Evolutionary conservation across 1,140 invertebrate species (phyloP).

Genomic region (Dendrolimus punctatus): DNA sequence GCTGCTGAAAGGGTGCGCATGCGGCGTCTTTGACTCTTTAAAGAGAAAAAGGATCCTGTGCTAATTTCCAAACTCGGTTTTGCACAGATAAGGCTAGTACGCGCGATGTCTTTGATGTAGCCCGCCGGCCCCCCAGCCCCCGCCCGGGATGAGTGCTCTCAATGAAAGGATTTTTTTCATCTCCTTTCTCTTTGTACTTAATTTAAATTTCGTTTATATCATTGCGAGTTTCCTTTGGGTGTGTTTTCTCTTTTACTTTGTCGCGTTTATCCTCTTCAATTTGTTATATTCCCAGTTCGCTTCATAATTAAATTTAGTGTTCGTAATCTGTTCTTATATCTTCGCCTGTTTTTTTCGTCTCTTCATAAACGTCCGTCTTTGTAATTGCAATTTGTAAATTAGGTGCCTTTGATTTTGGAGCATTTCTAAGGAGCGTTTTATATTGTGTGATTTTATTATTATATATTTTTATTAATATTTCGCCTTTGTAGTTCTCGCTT

Average conservation of each 20-base stretch:
- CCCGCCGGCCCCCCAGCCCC: conserved; percentile 55
- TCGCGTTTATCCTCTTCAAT: conserved; percentile 68
- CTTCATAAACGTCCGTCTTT: conserved; percentile 37
- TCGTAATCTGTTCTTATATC: conserved; percentile 53
- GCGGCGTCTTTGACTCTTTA: conserved; percentile 43
- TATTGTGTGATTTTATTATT: conserved; percentile 38
- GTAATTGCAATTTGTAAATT: conserved; percentile 68
- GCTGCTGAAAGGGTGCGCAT: conserved; percentile 52
- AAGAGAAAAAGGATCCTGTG: conserved; percentile 45
- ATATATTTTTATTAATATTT: neutral
- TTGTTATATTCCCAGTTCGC: conserved; percentile 65
- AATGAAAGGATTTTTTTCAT: conserved; percentile 71
- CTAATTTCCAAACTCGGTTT: conserved; percentile 67
- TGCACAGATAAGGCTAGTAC: conserved; percentile 60
- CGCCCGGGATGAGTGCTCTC: conserved; percentile 66
- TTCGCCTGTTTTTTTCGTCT: conserved; percentile 45
- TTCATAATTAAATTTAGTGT: conserved; percentile 70
- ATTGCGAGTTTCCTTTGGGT: conserved; percentile 64
- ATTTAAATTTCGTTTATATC: conserved; percentile 73
- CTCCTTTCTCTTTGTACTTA: conserved; percentile 70
- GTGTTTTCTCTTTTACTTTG: conserved; percentile 71
- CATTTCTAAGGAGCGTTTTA: conserved; percentile 38
- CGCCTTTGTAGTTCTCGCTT: too few species aligned
- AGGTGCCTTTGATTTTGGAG: conserved; percentile 50
- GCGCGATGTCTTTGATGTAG: conserved; percentile 63